A percentile compares a stretch with the other conserved stretches of the same genome.
phyloP scores from a whole-genome alignment of 1,140 invertebrate genomes.

The Drosophila pruinosa region DNA sequence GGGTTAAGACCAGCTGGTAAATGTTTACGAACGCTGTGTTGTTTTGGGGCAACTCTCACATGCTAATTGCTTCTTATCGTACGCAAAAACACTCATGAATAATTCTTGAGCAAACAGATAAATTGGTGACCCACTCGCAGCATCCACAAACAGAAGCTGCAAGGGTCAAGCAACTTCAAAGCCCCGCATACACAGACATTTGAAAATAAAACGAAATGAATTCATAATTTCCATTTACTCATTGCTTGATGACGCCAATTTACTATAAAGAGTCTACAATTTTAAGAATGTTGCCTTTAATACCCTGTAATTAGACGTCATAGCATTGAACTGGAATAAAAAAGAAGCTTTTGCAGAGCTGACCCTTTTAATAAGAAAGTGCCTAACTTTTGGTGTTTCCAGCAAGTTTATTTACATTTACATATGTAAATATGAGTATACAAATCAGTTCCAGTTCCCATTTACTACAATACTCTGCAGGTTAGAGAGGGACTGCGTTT shows the following conservation, averaged over 20 bases:
- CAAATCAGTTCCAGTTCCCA: neutral
- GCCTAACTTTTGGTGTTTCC: too few species aligned
- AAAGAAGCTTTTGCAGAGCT: too few species aligned
- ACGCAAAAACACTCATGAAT: slow-evolving; percentile 3
- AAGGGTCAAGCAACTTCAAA: slow-evolving; percentile 44
- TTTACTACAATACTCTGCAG: neutral
- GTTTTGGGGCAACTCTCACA: slow-evolving; percentile 3
- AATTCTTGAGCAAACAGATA: slow-evolving; percentile 20
- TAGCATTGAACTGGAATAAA: too few species aligned
- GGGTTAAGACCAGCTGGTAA: neutral
- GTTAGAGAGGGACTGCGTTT: neutral
- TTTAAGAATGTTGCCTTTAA: neutral
- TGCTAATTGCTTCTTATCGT: slow-evolving; percentile 33
- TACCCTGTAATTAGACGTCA: neutral
- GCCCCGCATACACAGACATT: slow-evolving; percentile 2
- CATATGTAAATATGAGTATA: neutral
- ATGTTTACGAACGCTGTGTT: slow-evolving; percentile 9
- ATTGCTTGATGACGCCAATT: slow-evolving; percentile 34
- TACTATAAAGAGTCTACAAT: neutral
- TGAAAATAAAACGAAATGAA: slow-evolving; percentile 12
- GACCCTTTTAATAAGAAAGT: too few species aligned
- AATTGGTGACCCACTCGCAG: slow-evolving; percentile 25
- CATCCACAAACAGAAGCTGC: slow-evolving; percentile 8
- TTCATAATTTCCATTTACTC: slow-evolving; percentile 13
- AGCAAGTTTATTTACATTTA: neutral